phyloP scores from a whole-genome alignment of 2,888 invertebrate species.

The Synanthedon andrenaeformis region DNA sequence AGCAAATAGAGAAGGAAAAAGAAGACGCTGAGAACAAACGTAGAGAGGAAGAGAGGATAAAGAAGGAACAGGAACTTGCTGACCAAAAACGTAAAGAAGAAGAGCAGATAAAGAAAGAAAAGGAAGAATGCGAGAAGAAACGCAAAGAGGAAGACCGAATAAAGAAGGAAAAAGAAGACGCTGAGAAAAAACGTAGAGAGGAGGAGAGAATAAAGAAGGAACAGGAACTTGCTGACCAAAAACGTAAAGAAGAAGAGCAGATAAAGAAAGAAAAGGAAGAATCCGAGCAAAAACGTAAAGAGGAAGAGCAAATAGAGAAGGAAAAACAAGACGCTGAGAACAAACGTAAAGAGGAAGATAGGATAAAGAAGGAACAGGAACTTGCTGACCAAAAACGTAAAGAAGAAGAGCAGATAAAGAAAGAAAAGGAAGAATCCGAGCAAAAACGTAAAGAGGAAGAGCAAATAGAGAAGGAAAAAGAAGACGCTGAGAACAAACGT shows the following conservation, averaged over 20 bases:
- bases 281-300: slow-evolving; percentile 1
- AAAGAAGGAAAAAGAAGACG: slow-evolving; percentile 9
- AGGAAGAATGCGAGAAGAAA: slow-evolving; percentile 10
- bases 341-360: background rate
- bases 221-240: slow-evolving; percentile 10
- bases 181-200: slow-evolving; percentile 3
- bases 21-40: background rate
- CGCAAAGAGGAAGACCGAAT: slow-evolving; percentile 8
- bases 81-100: slow-evolving; percentile 1
- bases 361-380: slow-evolving; percentile 1
- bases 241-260: slow-evolving; percentile 1
- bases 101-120: background rate
- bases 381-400: slow-evolving; percentile 1
- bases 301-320: background rate
- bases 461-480: background rate
- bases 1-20: background rate
- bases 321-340: slow-evolving; percentile 5
- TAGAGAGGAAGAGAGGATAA: background rate
- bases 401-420: slow-evolving; percentile 8
- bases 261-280: slow-evolving; percentile 3
- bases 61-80: slow-evolving; percentile 12
- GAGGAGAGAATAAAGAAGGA: slow-evolving; percentile 5
- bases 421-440: slow-evolving; percentile 6
- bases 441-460: slow-evolving; percentile 2
- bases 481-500: slow-evolving; percentile 1